Percentiles rank a stretch among this genome's conserved stretches.
phyloP scores from a whole-genome alignment of 2,113 vertebrate species.

The Sinocyclocheilus rhinocerous region DNA sequence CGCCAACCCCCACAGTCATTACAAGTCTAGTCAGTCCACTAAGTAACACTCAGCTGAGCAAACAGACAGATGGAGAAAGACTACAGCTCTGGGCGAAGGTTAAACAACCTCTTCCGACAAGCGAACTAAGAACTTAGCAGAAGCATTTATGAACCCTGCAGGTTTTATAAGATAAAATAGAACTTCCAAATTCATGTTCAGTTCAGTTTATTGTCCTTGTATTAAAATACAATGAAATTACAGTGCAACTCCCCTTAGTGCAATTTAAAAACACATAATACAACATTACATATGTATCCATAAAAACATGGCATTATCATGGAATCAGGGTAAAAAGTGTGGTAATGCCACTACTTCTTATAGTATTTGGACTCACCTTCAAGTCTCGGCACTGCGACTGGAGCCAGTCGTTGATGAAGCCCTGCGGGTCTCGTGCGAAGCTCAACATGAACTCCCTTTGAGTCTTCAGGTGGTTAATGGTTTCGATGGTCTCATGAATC shows the following conservation, averaged over 20 bases:
- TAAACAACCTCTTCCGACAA: not conserved
- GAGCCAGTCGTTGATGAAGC: conserved; percentile 99
- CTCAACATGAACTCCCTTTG: conserved; percentile 99
- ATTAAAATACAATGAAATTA: too few species aligned
- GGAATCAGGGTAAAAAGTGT: not conserved
- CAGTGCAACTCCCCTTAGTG: too few species aligned
- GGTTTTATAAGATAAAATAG: not conserved
- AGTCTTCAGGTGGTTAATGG: conserved; percentile 99
- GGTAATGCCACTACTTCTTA: not conserved
- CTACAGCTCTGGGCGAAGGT: not conserved
- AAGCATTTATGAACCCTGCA: not conserved
- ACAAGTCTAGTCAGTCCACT: conserved; percentile 49
- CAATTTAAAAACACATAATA: too few species aligned
- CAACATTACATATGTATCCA: not conserved
- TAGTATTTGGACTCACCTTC: conserved; percentile 79
- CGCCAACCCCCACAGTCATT: conserved; percentile 29
- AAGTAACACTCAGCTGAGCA: conserved; percentile 45
- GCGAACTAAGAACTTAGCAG: not conserved
- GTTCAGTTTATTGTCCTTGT: too few species aligned
- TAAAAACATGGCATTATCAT: not conserved
- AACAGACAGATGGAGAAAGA: conserved; percentile 52
- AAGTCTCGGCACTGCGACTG: conserved; percentile 98
- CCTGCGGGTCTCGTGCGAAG: conserved; percentile 97
- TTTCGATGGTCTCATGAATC: conserved; percentile 99
- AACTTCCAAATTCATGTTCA: not conserved